Evolutionary conservation across 2,888 invertebrate genomes (phyloP).

Genomic region (Torymus tubicola): DNA sequence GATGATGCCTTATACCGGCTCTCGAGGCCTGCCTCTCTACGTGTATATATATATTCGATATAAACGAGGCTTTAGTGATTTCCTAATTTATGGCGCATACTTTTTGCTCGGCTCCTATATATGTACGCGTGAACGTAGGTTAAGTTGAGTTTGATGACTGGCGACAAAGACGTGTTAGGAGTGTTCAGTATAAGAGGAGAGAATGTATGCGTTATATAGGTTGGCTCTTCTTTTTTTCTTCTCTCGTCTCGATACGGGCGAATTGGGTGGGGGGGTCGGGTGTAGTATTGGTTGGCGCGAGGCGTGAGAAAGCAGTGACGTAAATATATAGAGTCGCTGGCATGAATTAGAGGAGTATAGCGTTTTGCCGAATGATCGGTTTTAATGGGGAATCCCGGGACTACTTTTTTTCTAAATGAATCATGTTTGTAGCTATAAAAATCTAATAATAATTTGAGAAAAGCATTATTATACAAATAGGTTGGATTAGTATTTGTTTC

Average conservation of each 20-base stretch:
- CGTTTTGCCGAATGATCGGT: no score
- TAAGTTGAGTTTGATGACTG: conserved; percentile 5
- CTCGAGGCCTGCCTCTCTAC: background rate
- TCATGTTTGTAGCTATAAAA: no score
- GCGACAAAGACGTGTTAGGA: no score
- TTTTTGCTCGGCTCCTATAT: background rate
- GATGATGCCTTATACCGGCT: background rate
- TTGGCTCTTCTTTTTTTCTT: no score
- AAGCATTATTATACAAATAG: no score
- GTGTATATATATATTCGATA: conserved; percentile 23
- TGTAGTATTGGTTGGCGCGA: background rate
- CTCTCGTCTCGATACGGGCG: no score
- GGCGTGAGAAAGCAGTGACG: background rate
- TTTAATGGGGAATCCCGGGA: no score
- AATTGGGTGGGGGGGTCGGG: background rate
- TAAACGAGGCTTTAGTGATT: conserved; percentile 54
- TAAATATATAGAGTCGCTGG: background rate
- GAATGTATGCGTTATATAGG: no score
- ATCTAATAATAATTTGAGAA: no score
- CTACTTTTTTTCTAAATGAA: no score
- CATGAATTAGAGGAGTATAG: background rate
- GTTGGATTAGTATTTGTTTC: no score
- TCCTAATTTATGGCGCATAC: conserved; percentile 36
- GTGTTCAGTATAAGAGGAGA: no score
- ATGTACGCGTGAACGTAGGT: background rate